phyloP scores from a whole-genome alignment of 2,888 invertebrate genomes.

The Argyresthia albistria region DNA sequence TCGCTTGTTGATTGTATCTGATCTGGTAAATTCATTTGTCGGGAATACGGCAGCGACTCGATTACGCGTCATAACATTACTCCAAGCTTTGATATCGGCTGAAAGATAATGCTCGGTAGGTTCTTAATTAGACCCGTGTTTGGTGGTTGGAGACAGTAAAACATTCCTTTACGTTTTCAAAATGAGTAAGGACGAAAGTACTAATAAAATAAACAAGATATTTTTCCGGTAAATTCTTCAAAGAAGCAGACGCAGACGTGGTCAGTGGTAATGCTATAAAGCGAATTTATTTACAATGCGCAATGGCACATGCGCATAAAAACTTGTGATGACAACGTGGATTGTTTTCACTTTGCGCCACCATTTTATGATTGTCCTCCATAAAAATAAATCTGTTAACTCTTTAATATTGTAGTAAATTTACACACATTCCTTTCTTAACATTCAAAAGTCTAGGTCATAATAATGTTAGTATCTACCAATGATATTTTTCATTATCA shows the following conservation, averaged over 20 bases:
- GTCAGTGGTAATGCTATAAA: constrained; percentile 15
- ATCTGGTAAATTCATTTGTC: constrained; percentile 54
- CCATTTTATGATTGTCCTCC: constrained; percentile 33
- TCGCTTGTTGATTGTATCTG: constrained; percentile 55
- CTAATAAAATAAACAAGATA: too few species aligned
- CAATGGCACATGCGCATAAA: constrained; percentile 26
- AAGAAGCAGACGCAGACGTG: neutral
- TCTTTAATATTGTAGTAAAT: neutral
- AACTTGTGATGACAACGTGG: constrained; percentile 47
- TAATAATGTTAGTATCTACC: too few species aligned
- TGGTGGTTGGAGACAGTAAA: too few species aligned
- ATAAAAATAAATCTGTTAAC: neutral
- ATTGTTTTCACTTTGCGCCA: constrained; percentile 43
- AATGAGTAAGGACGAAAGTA: too few species aligned
- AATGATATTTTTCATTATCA: too few species aligned
- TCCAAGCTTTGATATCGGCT: neutral
- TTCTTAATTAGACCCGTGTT: constrained; percentile 6
- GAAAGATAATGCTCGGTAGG: neutral
- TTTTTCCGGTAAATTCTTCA: neutral
- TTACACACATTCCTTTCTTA: neutral
- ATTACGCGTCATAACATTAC: constrained; percentile 41
- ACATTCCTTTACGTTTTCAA: too few species aligned
- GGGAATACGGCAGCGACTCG: constrained; percentile 41
- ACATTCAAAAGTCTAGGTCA: neutral
- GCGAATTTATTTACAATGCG: constrained; percentile 6